phyloP scores from a whole-genome alignment of 2,113 vertebrate genomes.

The Spizaetus ornatus region DNA sequence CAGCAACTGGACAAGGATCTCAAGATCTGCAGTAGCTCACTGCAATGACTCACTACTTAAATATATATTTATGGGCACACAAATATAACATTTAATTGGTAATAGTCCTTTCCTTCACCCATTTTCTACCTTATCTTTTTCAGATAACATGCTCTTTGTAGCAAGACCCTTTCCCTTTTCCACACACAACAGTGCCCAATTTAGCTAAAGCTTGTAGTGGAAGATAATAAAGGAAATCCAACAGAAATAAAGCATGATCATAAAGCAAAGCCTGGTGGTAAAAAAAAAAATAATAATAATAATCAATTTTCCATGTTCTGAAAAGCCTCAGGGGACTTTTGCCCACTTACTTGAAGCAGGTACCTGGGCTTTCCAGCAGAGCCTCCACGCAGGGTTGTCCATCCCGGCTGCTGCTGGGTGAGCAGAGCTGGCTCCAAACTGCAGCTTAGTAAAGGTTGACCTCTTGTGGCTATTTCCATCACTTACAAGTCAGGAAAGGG shows the following conservation, averaged over 20 bases:
- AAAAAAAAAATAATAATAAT: neutral
- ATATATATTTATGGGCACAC: rapidly evolving
- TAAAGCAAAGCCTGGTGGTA: rapidly evolving
- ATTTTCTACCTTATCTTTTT: no score
- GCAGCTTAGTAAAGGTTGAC: conserved; percentile 25
- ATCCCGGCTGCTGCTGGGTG: rapidly evolving
- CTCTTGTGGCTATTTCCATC: conserved; percentile 25
- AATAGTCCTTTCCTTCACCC: neutral
- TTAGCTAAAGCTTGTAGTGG: rapidly evolving
- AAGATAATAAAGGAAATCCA: neutral
- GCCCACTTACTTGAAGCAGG: neutral
- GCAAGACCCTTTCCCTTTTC: neutral
- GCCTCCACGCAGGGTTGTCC: rapidly evolving
- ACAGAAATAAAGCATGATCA: rapidly evolving
- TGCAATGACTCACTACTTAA: neutral
- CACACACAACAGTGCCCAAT: neutral
- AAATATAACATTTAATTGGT: no score
- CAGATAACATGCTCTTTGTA: no score
- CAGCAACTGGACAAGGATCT: rapidly evolving
- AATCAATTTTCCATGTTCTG: rapidly evolving
- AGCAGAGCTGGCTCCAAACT: rapidly evolving
- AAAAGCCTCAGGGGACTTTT: neutral
- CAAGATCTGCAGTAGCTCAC: rapidly evolving
- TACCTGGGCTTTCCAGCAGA: neutral
- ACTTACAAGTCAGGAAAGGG: neutral